A percentile compares a stretch with the other conserved stretches of the same genome.
Conservation (phyloP, 2,888 invertebrate species). For the Cerceris rybyensis region DNA sequence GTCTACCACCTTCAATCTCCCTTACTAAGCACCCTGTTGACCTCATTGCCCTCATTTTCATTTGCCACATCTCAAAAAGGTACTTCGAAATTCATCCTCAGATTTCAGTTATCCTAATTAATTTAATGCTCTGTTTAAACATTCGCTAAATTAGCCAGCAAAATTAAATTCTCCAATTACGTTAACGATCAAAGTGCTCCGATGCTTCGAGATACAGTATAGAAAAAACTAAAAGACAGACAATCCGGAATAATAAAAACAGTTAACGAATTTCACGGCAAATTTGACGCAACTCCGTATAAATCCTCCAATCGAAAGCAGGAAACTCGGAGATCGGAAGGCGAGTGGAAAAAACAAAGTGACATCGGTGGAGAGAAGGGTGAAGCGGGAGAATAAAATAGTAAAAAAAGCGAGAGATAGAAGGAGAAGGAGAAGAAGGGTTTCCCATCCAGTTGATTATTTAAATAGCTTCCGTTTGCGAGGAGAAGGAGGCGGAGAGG, state of each 20-base stretch:
- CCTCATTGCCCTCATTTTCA: no score
- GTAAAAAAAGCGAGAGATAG: background rate
- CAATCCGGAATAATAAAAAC: conserved; percentile 1
- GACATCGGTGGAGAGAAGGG: background rate
- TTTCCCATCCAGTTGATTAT: conserved; percentile 49
- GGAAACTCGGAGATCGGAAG: background rate
- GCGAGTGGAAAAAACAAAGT: background rate
- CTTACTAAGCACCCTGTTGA: no score
- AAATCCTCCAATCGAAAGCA: conserved; percentile 27
- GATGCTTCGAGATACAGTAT: background rate
- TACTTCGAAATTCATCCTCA: no score
- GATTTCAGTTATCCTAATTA: no score
- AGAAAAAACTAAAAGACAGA: background rate
- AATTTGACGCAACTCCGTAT: conserved; percentile 18
- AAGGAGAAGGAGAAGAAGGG: background rate
- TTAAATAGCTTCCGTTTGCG: conserved; percentile 40
- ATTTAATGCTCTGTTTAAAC: no score
- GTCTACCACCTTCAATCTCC: no score
- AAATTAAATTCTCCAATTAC: no score
- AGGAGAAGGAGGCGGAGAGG: background rate
- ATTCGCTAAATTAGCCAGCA: no score
- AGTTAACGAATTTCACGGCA: conserved; percentile 34
- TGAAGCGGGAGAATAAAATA: background rate
- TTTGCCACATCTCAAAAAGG: no score
- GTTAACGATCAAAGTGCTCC: no score